Conservation (phyloP, 2,113 vertebrate species). For the Campylomormyrus numenius region DNA sequence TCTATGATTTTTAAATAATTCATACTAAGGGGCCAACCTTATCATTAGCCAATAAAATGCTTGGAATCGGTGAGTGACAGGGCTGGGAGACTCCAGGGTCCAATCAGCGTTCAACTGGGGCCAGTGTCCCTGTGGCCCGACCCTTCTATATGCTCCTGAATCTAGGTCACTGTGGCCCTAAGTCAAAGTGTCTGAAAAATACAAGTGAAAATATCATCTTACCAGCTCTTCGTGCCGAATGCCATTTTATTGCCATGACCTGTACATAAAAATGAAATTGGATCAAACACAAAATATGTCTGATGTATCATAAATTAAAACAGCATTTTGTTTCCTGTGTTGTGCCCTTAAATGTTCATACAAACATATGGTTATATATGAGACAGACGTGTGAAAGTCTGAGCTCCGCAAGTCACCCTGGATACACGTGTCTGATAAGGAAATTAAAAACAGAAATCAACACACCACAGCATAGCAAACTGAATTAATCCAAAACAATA, state of each 20-base stretch:
- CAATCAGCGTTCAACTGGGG: not conserved
- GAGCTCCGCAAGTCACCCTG: not conserved
- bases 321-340: not conserved
- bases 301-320: not conserved
- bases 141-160: not conserved
- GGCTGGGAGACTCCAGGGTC: not conserved
- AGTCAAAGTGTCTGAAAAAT: not conserved
- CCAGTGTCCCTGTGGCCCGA: not conserved
- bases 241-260: not conserved
- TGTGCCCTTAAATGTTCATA: not conserved
- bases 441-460: not conserved
- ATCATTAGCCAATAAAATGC: not conserved
- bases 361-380: not conserved
- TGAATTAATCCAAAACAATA: not conserved
- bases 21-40: not conserved
- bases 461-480: not conserved
- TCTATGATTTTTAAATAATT: not conserved
- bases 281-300: not conserved
- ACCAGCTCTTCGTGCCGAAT: not conserved
- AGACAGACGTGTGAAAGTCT: not conserved
- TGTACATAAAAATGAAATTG: not conserved
- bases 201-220: not conserved
- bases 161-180: not conserved
- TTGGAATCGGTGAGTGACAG: not conserved
- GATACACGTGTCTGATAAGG: not conserved